Conservation (phyloP, 1,140 invertebrate genomes). For the Lepidotrigona ventralis region DNA sequence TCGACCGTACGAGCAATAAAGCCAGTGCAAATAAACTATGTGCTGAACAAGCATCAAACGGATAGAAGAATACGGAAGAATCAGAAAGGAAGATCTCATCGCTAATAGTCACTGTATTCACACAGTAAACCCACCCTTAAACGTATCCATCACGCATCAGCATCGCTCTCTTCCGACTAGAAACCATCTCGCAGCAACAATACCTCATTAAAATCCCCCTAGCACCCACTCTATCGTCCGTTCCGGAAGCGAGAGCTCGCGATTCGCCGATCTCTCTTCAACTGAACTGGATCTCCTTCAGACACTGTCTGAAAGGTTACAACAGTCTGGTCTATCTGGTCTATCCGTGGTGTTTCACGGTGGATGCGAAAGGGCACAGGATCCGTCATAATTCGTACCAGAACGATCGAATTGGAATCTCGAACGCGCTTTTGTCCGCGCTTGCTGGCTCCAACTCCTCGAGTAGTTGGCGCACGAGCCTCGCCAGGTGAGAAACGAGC, state of each 20-base stretch:
- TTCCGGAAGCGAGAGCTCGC: constrained; percentile 7
- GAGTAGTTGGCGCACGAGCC: constrained; percentile 18
- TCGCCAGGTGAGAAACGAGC: constrained; percentile 61
- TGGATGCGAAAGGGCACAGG: constrained; percentile 61
- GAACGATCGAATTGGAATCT: constrained; percentile 65
- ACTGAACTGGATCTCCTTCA: constrained; percentile 54
- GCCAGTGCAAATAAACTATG: too few species aligned
- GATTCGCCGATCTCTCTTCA: background rate
- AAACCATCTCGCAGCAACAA: background rate
- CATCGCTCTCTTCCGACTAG: too few species aligned
- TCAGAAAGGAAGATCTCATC: background rate
- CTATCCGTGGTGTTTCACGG: constrained; percentile 15
- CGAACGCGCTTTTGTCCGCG: constrained; percentile 63
- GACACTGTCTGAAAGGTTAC: constrained; percentile 53
- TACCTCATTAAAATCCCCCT: background rate
- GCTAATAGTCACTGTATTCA: background rate
- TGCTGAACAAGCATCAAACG: too few species aligned
- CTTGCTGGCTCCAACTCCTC: background rate
- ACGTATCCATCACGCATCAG: background rate
- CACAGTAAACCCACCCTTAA: too few species aligned
- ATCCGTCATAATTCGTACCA: constrained; percentile 59
- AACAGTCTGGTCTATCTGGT: constrained; percentile 21
- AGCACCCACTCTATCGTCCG: background rate
- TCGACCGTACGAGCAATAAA: too few species aligned
- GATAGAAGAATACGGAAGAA: too few species aligned